phyloP scores from a whole-genome alignment of 2,888 invertebrate genomes.

The Drosophila recens region DNA sequence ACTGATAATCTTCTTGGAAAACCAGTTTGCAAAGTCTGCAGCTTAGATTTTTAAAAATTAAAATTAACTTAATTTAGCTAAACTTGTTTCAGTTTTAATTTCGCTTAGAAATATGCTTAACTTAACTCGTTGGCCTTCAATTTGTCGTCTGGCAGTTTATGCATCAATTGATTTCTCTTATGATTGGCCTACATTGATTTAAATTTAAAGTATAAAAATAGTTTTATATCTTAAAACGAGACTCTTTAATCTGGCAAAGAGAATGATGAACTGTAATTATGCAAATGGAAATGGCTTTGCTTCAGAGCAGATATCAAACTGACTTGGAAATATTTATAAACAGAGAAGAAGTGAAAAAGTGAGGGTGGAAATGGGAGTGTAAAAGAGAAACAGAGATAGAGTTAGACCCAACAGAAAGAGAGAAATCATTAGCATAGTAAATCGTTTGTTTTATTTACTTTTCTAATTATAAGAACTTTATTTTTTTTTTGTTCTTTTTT shows the following conservation, averaged over 20 bases:
- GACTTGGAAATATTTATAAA: not conserved
- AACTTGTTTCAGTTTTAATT: slow-evolving; percentile 5
- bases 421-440: not conserved
- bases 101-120: slow-evolving; percentile 2
- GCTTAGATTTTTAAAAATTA: not conserved
- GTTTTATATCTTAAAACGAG: not conserved
- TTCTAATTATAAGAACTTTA: not conserved
- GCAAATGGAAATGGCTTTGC: not conserved
- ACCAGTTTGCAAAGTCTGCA: slow-evolving; percentile 22
- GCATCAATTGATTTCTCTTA: not conserved
- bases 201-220: not conserved
- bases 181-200: slow-evolving; percentile 12
- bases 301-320: no score
- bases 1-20: slow-evolving; percentile 11
- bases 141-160: not conserved
- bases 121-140: slow-evolving; percentile 32
- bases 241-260: not conserved
- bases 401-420: not conserved
- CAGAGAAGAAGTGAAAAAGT: not conserved
- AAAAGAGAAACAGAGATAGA: not conserved
- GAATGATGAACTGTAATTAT: not conserved
- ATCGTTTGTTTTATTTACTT: not conserved
- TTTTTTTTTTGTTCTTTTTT: not conserved
- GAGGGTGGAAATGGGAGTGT: not conserved
- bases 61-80: slow-evolving; percentile 17